These are phyloP conservation scores for Anabacerthia variegaticeps DNA, from an alignment of 2,797 vertebrate species.

Conservation along the genomic window DNA sequence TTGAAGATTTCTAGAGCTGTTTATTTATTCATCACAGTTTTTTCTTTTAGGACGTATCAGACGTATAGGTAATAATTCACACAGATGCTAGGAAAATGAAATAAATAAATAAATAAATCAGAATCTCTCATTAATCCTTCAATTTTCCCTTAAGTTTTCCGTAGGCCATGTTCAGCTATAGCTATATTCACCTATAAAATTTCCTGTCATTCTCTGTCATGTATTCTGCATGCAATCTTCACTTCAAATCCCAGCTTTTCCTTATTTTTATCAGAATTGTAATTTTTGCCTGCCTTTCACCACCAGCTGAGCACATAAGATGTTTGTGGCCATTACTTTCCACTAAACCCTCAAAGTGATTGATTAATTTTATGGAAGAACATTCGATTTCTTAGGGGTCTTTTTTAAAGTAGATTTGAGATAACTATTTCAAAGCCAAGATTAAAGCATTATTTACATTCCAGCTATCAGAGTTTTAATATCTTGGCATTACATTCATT, in stretches of 20 bases:
- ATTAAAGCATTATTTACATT: conserved; percentile 60
- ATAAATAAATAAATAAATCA: conserved; percentile 48
- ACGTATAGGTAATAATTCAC: conserved; percentile 85
- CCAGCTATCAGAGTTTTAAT: conserved; percentile 62
- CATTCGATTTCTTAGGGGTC: conserved; percentile 60
- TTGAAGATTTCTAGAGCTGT: conserved; percentile 86
- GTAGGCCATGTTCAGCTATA: conserved; percentile 55
- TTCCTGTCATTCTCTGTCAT: conserved; percentile 52
- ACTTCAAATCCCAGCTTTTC: conserved; percentile 62
- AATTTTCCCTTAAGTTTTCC: conserved; percentile 63
- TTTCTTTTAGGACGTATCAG: conserved; percentile 82
- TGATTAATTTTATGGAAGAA: conserved; percentile 84
- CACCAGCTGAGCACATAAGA: conserved; percentile 84
- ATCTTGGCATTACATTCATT: conserved; percentile 55
- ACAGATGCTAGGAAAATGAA: conserved; percentile 76
- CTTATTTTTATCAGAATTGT: conserved; percentile 72
- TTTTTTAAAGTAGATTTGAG: conserved; percentile 62
- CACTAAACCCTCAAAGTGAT: conserved; percentile 84
- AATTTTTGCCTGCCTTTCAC: conserved; percentile 75
- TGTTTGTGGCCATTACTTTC: conserved; percentile 83
- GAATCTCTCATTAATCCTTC: conserved; percentile 73
- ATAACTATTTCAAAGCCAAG: conserved; percentile 67
- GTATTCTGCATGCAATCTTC: conserved; percentile 38
- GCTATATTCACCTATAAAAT: conserved; percentile 67
- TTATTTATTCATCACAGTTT: conserved; percentile 93